A percentile compares a stretch with the other conserved stretches of the same genome.
Evolutionary conservation across 2,888 invertebrate species (phyloP).

Genomic region (Acronicta aceris): DNA sequence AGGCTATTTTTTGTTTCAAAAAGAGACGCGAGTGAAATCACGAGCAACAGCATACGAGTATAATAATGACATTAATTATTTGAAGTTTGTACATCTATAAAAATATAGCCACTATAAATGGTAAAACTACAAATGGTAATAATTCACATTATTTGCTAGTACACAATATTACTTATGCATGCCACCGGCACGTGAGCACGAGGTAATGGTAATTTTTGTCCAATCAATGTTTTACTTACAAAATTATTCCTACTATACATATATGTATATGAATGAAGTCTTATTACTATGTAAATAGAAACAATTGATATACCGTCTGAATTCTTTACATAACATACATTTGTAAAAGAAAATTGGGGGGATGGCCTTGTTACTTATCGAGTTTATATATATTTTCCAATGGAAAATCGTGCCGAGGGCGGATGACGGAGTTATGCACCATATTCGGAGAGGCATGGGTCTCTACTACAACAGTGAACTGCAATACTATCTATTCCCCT

Average conservation of each 20-base stretch:
- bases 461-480: no score
- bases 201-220: constrained; percentile 36
- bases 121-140: constrained; percentile 20
- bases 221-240: constrained; percentile 20
- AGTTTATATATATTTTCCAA: no score
- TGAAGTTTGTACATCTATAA: no score
- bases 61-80: no score
- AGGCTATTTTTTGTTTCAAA: no score
- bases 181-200: constrained; percentile 36
- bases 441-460: no score
- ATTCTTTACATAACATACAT: background rate
- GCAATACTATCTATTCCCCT: no score
- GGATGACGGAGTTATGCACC: no score
- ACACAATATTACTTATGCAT: constrained; percentile 42
- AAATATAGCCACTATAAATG: constrained; percentile 15
- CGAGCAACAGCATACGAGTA: no score
- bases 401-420: no score
- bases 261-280: constrained; percentile 9
- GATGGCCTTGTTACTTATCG: background rate
- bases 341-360: background rate
- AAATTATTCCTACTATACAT: constrained; percentile 24
- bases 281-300: background rate
- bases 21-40: no score
- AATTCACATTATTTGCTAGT: constrained; percentile 22
- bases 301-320: background rate